Percentiles rank a stretch among this genome's conserved stretches.
Evolutionary conservation across 2,113 vertebrate genomes (phyloP).

Genomic region (Austrofundulus limnaeus): DNA sequence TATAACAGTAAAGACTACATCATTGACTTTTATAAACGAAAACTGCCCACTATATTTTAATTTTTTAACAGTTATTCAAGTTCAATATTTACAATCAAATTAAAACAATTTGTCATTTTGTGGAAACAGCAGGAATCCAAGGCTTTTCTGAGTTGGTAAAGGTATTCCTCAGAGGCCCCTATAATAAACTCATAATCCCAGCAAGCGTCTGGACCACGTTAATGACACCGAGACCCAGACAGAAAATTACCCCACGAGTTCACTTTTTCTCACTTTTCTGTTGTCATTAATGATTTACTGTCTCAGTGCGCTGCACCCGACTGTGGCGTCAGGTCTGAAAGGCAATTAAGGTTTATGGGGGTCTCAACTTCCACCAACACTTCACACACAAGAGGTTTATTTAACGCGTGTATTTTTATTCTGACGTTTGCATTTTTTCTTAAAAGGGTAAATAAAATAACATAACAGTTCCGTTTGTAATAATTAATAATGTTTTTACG

Average conservation of each 20-base stretch:
- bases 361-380: slow-evolving; percentile 67
- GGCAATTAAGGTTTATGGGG: slow-evolving; percentile 75
- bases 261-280: slow-evolving; percentile 76
- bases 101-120: slow-evolving; percentile 33
- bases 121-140: slow-evolving; percentile 67
- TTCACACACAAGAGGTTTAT: slow-evolving; percentile 49
- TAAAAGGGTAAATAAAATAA: no score
- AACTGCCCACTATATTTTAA: no score
- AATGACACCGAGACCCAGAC: slow-evolving; percentile 71
- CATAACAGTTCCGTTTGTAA: no score
- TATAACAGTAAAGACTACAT: no score
- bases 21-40: no score
- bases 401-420: neutral
- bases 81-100: slow-evolving; percentile 18
- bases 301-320: slow-evolving; percentile 54
- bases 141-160: slow-evolving; percentile 57
- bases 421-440: no score
- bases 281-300: slow-evolving; percentile 72
- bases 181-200: slow-evolving; percentile 67
- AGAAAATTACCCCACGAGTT: slow-evolving; percentile 70
- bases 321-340: slow-evolving; percentile 73
- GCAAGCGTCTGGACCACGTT: slow-evolving; percentile 71
- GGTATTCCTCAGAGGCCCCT: slow-evolving; percentile 48
- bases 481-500: no score
- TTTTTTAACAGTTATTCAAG: neutral